Evolutionary conservation across 2,113 vertebrate genomes (phyloP).

Genomic region (Sturnira hondurensis): DNA sequence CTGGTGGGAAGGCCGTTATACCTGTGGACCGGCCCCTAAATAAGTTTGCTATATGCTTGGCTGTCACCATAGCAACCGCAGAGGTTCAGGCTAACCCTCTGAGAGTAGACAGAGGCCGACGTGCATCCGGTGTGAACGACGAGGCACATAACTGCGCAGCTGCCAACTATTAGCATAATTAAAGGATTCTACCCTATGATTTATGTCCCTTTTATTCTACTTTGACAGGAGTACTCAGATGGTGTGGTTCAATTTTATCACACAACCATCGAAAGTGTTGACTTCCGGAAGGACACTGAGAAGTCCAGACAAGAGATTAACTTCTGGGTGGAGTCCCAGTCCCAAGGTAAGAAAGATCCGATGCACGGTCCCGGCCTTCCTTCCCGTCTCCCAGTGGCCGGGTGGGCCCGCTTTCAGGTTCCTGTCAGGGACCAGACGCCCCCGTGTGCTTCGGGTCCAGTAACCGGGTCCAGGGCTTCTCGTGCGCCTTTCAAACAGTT

Average conservation of each 20-base stretch:
- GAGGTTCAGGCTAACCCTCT: background rate
- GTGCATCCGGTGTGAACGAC: background rate
- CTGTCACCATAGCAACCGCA: background rate
- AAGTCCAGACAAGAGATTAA: slow-evolving; percentile 81
- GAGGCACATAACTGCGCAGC: fast-evolving
- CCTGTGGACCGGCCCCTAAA: background rate
- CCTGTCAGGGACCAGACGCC: background rate
- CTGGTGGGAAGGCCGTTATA: background rate
- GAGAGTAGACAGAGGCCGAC: background rate
- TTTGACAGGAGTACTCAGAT: slow-evolving; percentile 76
- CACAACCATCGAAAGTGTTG: slow-evolving; percentile 73
- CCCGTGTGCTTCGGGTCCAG: too few species aligned
- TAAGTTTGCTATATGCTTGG: background rate
- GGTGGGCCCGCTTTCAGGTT: background rate
- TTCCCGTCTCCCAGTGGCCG: background rate
- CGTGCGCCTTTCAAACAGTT: too few species aligned
- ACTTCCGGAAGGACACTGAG: slow-evolving; percentile 78
- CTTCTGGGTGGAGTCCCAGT: slow-evolving; percentile 81
- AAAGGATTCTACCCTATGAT: background rate
- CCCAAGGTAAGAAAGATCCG: slow-evolving; percentile 76
- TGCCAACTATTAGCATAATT: background rate
- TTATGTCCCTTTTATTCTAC: background rate
- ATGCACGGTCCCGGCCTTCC: fast-evolving
- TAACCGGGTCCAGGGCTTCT: background rate
- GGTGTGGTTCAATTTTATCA: slow-evolving; percentile 75